Percentiles rank a stretch among this genome's conserved stretches.
Conservation (phyloP, 2,797 vertebrate species). For the Hozukius guyotensis region DNA sequence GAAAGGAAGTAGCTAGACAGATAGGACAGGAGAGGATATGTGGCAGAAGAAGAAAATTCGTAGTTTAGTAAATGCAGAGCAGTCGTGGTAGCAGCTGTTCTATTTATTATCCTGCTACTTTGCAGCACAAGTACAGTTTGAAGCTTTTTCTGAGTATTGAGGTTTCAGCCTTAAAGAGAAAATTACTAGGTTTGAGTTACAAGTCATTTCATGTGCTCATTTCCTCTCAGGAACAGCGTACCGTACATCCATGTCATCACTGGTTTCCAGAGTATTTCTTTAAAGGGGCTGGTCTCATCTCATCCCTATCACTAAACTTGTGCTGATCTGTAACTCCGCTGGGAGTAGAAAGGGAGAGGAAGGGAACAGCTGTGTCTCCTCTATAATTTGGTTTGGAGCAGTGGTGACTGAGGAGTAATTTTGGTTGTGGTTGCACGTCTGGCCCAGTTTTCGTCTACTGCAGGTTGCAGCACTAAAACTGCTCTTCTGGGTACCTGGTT, state of each 20-base stretch:
- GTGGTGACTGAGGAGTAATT: constrained; percentile 65
- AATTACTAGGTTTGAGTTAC: constrained; percentile 56
- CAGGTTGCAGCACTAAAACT: constrained; percentile 49
- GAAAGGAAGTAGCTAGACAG: background rate
- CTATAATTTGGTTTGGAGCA: constrained; percentile 69
- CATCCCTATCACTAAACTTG: constrained; percentile 50
- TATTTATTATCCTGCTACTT: constrained; percentile 37
- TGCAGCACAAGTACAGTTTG: constrained; percentile 16
- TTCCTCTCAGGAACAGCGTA: constrained; percentile 41
- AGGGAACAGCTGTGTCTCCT: constrained; percentile 60
- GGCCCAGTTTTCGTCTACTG: constrained; percentile 47
- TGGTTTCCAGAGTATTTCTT: constrained; percentile 40
- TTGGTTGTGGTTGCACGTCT: constrained; percentile 64
- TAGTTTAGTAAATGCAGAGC: constrained; percentile 5
- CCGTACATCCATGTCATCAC: constrained; percentile 37
- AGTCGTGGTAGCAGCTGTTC: constrained; percentile 29
- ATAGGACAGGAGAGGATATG: background rate
- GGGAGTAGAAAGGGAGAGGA: constrained; percentile 51
- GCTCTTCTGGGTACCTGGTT: constrained; percentile 24
- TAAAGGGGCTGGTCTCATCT: constrained; percentile 38
- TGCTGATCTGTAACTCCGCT: constrained; percentile 55
- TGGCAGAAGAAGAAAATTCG: background rate
- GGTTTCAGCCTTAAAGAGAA: constrained; percentile 47
- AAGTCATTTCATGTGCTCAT: constrained; percentile 38
- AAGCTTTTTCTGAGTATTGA: constrained; percentile 39